Evolutionary conservation across 2,113 vertebrate genomes (phyloP), one percentile per base, ranked within the genome.

Genomic region (Acrocephalus arundinaceus): DNA sequence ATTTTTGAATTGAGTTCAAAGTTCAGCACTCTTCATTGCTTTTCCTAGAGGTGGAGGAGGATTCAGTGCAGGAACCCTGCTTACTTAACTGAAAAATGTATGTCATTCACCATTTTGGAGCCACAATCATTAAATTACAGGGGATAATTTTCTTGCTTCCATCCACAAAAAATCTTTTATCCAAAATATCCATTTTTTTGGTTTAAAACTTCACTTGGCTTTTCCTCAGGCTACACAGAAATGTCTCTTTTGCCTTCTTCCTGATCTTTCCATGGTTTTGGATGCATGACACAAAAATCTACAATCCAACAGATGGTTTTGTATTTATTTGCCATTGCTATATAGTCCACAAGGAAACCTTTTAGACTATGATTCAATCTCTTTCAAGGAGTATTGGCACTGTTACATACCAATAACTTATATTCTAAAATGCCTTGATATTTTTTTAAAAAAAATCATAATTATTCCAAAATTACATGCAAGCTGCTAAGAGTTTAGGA

Each of bases 261-360:
- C 15, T 72, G 13, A 48, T 72, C 28, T 65, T 93, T 57, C 39
- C 8, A 5, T 57, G 76, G 13, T 20, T 83, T 83, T 83, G 27
- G 21, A 41, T 58, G 13, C 15, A 4, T 27, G 9, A 61, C 22
- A 23, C 10, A 66, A 81, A 77, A 45, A 74, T 24, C 30, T 0
- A 0, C n/a, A 41, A 19, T 28, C 37, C 5, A 43, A 5, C 1
- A 23, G 4, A 3, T 23, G 5, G 3, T 58, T 31, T 84, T 6
- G 2, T 70, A 46, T 62, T 77, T 89, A 19, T 75, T 71, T 82
- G 18, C 24, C 12, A 30, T 35, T 70, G 13, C 9, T 77, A 5
- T 65, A 79, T 51, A 51, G 35, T 30, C 30, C 46, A 31, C 39
- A 85, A 46, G 23, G 15, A 82, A 78, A 75, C 2, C 6, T 25